phyloP scores from a whole-genome alignment of 1,140 invertebrate genomes.

The Drosophila kanapiae region DNA sequence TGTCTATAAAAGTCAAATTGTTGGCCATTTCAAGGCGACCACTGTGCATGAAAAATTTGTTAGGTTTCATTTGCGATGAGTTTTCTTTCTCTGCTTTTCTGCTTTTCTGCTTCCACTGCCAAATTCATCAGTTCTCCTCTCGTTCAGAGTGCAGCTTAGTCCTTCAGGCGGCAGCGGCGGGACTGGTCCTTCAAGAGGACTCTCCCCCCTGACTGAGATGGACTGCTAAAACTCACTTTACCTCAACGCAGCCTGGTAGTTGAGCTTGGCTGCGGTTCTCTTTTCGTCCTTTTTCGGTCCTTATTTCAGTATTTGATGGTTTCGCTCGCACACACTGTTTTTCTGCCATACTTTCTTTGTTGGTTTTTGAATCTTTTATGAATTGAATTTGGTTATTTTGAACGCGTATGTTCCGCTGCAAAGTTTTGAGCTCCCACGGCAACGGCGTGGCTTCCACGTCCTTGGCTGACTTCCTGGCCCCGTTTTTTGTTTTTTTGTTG shows the following conservation, averaged over 20 bases:
- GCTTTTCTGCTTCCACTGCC: slow-evolving; percentile 28
- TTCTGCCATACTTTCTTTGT: slow-evolving; percentile 43
- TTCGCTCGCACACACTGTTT: slow-evolving; percentile 17
- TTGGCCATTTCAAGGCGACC: slow-evolving; percentile 12
- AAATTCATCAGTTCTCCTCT: slow-evolving; percentile 23
- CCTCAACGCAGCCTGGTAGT: slow-evolving; percentile 27
- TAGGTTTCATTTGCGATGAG: slow-evolving; percentile 62
- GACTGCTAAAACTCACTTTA: slow-evolving; percentile 52
- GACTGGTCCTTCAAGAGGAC: slow-evolving; percentile 30
- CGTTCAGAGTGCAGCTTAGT: slow-evolving; percentile 31
- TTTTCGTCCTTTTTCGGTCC: slow-evolving; percentile 29
- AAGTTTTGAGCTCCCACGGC: slow-evolving; percentile 44
- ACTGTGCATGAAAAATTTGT: slow-evolving; percentile 55
- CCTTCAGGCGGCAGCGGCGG: slow-evolving; percentile 15
- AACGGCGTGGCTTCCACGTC: slow-evolving; percentile 39
- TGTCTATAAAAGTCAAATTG: slow-evolving; percentile 7
- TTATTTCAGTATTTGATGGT: slow-evolving; percentile 15
- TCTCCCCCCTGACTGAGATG: slow-evolving; percentile 8
- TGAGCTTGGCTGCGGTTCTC: slow-evolving; percentile 28
- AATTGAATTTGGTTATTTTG: slow-evolving; percentile 83
- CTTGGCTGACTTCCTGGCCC: slow-evolving; percentile 44
- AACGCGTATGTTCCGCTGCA: slow-evolving; percentile 78
- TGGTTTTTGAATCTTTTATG: slow-evolving; percentile 81
- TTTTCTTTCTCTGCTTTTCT: slow-evolving; percentile 6
- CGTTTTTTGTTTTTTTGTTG: slow-evolving; percentile 4